phyloP scores from a whole-genome alignment of 1,140 invertebrate species.

The Macrocentrus cingulum region DNA sequence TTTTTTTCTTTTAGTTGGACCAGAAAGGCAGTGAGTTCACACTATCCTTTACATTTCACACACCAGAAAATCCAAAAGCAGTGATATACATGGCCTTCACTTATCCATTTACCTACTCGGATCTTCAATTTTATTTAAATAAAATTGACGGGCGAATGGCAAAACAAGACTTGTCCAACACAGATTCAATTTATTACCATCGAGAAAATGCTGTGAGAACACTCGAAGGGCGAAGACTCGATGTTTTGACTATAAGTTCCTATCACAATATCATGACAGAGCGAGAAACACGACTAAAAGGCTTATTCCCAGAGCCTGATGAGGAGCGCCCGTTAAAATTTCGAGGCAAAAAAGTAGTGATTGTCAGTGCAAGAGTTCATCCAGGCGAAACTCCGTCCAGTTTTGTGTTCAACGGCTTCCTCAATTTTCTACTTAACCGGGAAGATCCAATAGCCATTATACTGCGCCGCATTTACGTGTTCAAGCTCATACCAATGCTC shows the following conservation, averaged over 20 bases:
- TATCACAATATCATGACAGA: constrained; percentile 74
- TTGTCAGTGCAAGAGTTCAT: constrained; percentile 89
- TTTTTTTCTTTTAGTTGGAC: constrained; percentile 62
- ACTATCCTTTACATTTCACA: constrained; percentile 76
- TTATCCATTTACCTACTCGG: constrained; percentile 85
- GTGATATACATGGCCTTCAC: constrained; percentile 89
- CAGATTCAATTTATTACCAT: constrained; percentile 82
- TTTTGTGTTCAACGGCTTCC: constrained; percentile 91
- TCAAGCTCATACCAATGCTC: constrained; percentile 90
- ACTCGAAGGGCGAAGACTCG: constrained; percentile 79
- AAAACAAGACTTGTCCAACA: constrained; percentile 42
- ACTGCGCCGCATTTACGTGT: constrained; percentile 79
- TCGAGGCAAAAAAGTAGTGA: constrained; percentile 76
- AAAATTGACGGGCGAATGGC: constrained; percentile 47
- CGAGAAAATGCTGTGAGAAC: constrained; percentile 81
- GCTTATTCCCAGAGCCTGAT: constrained; percentile 75
- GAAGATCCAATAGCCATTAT: constrained; percentile 73
- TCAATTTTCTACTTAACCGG: constrained; percentile 75
- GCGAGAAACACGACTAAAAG: constrained; percentile 71
- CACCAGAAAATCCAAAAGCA: constrained; percentile 71
- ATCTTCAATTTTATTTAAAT: constrained; percentile 70
- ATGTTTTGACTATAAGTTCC: constrained; percentile 86
- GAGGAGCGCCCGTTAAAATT: constrained; percentile 73
- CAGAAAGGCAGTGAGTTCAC: constrained; percentile 65
- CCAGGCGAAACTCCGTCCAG: constrained; percentile 92